phyloP scores from a whole-genome alignment of 2,797 vertebrate genomes.

The Poecilia gillii region DNA sequence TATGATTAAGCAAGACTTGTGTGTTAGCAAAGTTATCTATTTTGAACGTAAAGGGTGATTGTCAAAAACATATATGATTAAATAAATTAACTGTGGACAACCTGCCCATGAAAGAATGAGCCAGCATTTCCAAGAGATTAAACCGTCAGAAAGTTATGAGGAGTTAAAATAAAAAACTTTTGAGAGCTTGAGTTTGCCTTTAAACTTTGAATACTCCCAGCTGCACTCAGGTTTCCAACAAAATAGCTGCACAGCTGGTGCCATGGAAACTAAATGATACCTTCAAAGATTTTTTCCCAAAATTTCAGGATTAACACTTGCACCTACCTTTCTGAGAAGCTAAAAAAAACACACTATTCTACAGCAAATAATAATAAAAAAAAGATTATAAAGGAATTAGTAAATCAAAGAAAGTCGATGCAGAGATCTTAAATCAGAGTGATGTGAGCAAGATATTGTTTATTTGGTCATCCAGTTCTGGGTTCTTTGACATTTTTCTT shows the following conservation, averaged over 20 bases:
- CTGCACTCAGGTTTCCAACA: neutral
- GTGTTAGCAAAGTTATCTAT: neutral
- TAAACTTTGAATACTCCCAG: neutral
- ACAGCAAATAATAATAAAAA: neutral
- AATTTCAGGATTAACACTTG: neutral
- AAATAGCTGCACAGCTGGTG: neutral
- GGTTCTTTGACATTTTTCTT: neutral
- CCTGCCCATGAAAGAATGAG: neutral
- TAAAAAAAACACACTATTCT: neutral
- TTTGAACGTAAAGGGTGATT: neutral
- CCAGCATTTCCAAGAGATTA: neutral
- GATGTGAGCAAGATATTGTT: neutral
- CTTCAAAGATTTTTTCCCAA: neutral
- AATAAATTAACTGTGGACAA: neutral
- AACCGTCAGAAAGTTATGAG: neutral
- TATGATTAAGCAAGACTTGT: neutral
- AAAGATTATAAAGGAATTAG: neutral
- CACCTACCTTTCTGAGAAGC: neutral
- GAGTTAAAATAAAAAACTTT: neutral
- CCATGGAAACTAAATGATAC: neutral
- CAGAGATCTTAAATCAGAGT: neutral
- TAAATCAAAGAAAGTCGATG: neutral
- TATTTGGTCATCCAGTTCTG: neutral
- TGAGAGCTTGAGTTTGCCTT: neutral
- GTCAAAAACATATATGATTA: neutral